Base-by-base conservation (phyloP, 1,140 invertebrate species). In the Leptopilina clavipes region DNA sequence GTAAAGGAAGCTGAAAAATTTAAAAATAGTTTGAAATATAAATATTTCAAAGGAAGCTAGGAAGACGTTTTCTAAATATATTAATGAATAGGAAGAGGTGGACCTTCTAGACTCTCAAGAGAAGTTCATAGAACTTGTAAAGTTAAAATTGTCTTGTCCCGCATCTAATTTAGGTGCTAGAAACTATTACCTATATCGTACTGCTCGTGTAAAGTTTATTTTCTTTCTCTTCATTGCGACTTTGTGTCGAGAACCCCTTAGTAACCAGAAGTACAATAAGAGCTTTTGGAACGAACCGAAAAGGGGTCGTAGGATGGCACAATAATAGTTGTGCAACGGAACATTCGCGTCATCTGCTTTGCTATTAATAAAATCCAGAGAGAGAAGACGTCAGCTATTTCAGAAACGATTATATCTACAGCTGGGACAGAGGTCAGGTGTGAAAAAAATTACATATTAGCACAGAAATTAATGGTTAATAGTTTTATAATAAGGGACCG, bases 291-390 rank as follows among this genome's bases (percentile, higher is more conserved):
- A 65, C 59, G 59, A 65, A 65, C 59, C 22, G 22, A 65, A 74
- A 74, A 71, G 43, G 10, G 54, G 59, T 43, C 74, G 54, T 65
- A 65, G 25, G 59, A 65, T 65, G 74, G 79, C 77, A 75, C 73
- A 85, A 85, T 86, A 85, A 85, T 85, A 85, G 82, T 79, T 31
- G 74, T 81, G 80, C 82, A 83, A 79, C 78, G 78, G 78, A 70
- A 81, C 76, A 79, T 83, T 81, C 83, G 76, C 81, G 79, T 82
- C 84, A 81, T 81, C 79, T 80, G 80, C 82, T 81, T 75, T 52
- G 73, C 84, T 85, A 86, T 85, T 85, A 84, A 86, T 86, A 86
- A 76, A 77, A 73, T 76, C 65, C 43, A 77, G 73, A 40, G 37
- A 77, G 73, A 81, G 82, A 79, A 78, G 79, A 81, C 74, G 72